Base-by-base conservation (phyloP, 2,113 vertebrate genomes). In the Cephalopholis sonnerati region DNA sequence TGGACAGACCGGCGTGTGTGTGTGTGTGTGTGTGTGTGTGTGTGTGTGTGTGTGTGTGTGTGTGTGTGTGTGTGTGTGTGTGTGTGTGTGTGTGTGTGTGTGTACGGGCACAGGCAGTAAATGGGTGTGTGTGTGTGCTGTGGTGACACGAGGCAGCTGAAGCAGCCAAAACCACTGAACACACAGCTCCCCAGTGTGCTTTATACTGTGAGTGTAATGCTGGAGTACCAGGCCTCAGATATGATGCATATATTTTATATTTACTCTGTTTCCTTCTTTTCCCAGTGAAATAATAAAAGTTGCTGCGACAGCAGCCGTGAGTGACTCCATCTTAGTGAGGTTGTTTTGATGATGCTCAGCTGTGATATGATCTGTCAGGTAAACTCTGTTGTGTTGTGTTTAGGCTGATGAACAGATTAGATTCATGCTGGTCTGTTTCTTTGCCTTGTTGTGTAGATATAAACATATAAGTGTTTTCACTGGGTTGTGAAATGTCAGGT, bases 161-260 rank as follows among this genome's bases (percentile, higher is more conserved):
- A 53, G 2, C 46, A 36, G 36, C 55, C 62, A 55, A 72, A 84
- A 57, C 73, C 77, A 57, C 54, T 3, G 20, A 79, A 50, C 63
- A 32, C 41, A 2, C 15, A 13, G 50, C 59, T 46, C 58, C 50
- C 9, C 32, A 29, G 55, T 44, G 32, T 41, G 61, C 18, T 71
- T 3, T 32, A 27, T 58, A 6, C 55, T 22, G 6, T 16, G 44
- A 67, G 16, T 20, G 22, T 17, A 17, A 11, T n/a, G 3, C 46
- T 18, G 61, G 22, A 20, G n/a, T 5, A 16, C 15, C 29, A 12
- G n/a, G 46, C 12, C 15, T 16, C 46, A 48, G 5, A 48, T 12
- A 48, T 17, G 13, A 48, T 7, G 3, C 12, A 16, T 3, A 10
- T 15, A n/a, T 17, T 63, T 63, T 16, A 10, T 58, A 13, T 46